These are phyloP conservation scores for Pachyseris speciosa DNA, from an alignment of 64 coral and sea anemone genomes.

Conservation along the genomic window DNA sequence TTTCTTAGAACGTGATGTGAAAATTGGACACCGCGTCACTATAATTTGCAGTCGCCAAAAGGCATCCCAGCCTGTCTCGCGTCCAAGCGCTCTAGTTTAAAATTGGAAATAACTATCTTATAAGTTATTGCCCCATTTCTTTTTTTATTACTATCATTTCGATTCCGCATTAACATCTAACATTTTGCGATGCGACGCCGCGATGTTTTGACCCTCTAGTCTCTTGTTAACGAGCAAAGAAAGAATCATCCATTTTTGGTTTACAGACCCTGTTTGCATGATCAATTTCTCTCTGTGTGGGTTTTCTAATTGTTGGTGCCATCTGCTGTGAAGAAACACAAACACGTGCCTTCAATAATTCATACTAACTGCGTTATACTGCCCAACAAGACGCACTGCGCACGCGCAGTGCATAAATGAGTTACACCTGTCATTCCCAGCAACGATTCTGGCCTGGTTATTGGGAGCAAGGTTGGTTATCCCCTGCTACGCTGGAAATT, in stretches of 20 bases:
- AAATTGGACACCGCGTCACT: constrained; percentile 1
- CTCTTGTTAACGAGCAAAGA: not conserved
- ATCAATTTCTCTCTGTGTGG: constrained; percentile 44
- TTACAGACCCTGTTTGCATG: constrained; percentile 35
- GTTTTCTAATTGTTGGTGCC: constrained; percentile 49
- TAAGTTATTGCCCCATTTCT: not conserved
- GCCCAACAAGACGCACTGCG: not conserved
- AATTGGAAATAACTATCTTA: not conserved
- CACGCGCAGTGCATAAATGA: constrained; percentile 15
- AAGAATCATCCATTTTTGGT: not conserved
- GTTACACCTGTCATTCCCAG: constrained; percentile 41
- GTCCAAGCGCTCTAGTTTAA: not conserved
- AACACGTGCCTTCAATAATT: constrained; percentile 56
- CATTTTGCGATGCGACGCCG: not conserved
- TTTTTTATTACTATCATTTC: not conserved
- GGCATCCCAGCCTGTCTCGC: not conserved
- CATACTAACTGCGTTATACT: constrained; percentile 28
- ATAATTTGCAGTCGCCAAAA: constrained; percentile 10
- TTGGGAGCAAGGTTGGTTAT: not conserved
- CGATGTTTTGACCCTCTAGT: not conserved
- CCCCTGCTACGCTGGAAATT: not conserved
- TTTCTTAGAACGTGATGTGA: constrained; percentile 22
- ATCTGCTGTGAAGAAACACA: constrained; percentile 12
- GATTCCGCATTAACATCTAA: not conserved
- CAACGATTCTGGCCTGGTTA: constrained; percentile 23